Evolutionary conservation across 1,140 invertebrate genomes (phyloP).

Genomic region (Pseudomyrmex concolor): DNA sequence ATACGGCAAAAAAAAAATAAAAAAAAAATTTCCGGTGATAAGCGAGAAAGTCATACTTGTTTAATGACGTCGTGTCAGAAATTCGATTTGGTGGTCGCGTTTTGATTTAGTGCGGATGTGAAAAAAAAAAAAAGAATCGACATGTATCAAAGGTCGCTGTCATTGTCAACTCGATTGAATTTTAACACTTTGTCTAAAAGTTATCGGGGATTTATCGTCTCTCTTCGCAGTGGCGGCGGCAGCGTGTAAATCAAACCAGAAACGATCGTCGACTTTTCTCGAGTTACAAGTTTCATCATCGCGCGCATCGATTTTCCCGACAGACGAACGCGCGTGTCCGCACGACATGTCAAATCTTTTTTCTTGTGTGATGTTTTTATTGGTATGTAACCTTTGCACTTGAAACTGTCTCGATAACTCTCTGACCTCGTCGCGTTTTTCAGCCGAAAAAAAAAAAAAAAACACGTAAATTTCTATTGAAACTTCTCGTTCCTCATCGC

Average conservation of each 20-base stretch:
- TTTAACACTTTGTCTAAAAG: slow-evolving; percentile 42
- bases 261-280: slow-evolving; percentile 40
- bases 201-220: slow-evolving; percentile 51
- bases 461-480: slow-evolving; percentile 52
- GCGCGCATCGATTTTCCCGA: not conserved
- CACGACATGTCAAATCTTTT: slow-evolving; percentile 23
- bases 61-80: slow-evolving; percentile 1
- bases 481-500: slow-evolving; percentile 10
- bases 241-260: slow-evolving; percentile 48
- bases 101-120: slow-evolving; percentile 28
- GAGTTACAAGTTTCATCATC: slow-evolving; percentile 40
- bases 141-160: slow-evolving; percentile 17
- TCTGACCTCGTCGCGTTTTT: slow-evolving; percentile 6
- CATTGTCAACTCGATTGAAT: slow-evolving; percentile 27
- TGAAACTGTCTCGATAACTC: slow-evolving; percentile 2
- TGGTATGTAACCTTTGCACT: not conserved
- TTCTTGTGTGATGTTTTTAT: slow-evolving; percentile 25
- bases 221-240: slow-evolving; percentile 7
- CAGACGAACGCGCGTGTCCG: slow-evolving; percentile 28
- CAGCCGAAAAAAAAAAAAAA: not conserved
- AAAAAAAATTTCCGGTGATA: slow-evolving; percentile 19
- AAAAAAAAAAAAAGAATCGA: not conserved
- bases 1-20: not conserved
- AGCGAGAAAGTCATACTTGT: not conserved
- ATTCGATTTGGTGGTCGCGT: slow-evolving; percentile 9